Evolutionary conservation across 1,140 invertebrate genomes (phyloP).

Genomic region (Panonychus citri): DNA sequence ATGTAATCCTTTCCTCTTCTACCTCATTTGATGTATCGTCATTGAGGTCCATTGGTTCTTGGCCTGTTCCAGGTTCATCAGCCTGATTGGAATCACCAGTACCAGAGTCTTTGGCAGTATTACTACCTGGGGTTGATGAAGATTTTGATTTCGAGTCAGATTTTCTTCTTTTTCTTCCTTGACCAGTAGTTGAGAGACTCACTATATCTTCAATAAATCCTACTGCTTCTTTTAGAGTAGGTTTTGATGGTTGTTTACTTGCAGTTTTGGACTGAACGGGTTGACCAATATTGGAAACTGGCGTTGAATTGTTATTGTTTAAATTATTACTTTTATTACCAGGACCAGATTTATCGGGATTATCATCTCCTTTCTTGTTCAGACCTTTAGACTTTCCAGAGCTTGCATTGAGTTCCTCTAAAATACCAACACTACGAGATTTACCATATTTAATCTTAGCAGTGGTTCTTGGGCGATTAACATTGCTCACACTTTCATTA

Average conservation of each 20-base stretch:
- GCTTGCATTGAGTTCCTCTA: not conserved
- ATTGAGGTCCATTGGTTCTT: too few relatives aligned
- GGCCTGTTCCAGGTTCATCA: too few relatives aligned
- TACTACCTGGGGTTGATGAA: not conserved
- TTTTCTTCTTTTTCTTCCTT: conserved; percentile 41
- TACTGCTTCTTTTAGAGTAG: conserved; percentile 42
- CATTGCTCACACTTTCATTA: too few relatives aligned
- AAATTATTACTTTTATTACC: not conserved
- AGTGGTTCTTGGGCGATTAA: too few relatives aligned
- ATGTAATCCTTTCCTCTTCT: not conserved
- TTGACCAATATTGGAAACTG: not conserved
- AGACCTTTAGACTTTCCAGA: not conserved
- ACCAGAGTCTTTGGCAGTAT: not conserved
- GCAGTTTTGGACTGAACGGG: not conserved
- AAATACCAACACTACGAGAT: not conserved
- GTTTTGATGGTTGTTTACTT: not conserved
- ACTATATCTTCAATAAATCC: conserved; percentile 71
- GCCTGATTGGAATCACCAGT: not conserved
- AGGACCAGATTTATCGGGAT: not conserved
- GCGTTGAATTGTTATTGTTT: not conserved
- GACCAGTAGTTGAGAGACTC: conserved; percentile 24
- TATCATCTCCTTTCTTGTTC: not conserved
- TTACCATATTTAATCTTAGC: not conserved
- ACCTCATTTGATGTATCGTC: not conserved
- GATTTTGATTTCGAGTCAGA: conserved; percentile 32